These are phyloP conservation scores for Eupithecia exiguata DNA, from an alignment of 2,888 invertebrate species.

Conservation along the genomic window DNA sequence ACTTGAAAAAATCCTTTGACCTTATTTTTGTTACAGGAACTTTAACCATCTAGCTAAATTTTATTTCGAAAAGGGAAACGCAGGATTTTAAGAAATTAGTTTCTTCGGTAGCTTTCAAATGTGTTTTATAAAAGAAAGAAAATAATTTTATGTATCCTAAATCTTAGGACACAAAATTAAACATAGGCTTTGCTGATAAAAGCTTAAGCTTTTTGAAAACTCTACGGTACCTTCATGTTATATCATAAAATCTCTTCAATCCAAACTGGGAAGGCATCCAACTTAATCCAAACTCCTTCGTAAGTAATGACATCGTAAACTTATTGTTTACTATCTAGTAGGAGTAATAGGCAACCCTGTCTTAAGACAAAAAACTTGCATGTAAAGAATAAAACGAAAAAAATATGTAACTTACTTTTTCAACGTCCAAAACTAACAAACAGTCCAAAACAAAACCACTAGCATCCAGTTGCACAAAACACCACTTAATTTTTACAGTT, in stretches of 20 bases:
- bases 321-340: slow-evolving; percentile 1
- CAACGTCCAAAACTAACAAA: slow-evolving; percentile 45
- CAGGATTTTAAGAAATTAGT: neutral
- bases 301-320: slow-evolving; percentile 28
- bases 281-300: slow-evolving; percentile 11
- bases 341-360: neutral
- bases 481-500: slow-evolving; percentile 50
- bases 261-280: neutral
- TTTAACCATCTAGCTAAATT: neutral
- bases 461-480: slow-evolving; percentile 54
- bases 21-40: no score
- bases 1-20: neutral
- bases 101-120: neutral
- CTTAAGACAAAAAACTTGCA: slow-evolving; percentile 29
- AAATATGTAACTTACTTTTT: slow-evolving; percentile 52
- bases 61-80: neutral
- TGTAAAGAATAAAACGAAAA: slow-evolving; percentile 42
- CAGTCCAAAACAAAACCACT: slow-evolving; percentile 48
- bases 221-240: neutral
- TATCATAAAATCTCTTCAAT: neutral
- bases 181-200: no score
- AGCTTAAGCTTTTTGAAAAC: neutral
- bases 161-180: no score
- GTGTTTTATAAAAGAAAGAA: no score
- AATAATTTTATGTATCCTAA: no score